phyloP scores from a whole-genome alignment of 2,888 invertebrate genomes.

The Hoplodrina ambigua region DNA sequence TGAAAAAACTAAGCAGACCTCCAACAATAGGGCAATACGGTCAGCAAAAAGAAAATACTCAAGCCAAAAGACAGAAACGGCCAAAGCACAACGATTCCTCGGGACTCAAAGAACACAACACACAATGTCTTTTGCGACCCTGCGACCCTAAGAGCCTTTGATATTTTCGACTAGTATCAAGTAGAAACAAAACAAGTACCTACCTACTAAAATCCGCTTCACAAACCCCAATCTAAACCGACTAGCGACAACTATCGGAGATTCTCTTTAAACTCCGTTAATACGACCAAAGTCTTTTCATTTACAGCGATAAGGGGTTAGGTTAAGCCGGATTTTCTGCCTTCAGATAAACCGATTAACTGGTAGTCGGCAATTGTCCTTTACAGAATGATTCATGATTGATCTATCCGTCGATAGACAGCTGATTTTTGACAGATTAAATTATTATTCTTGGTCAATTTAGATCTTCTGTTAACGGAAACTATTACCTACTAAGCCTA shows the following conservation, averaged over 20 bases:
- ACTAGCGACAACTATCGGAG: constrained; percentile 10
- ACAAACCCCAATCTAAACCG: neutral
- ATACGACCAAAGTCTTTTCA: constrained; percentile 3
- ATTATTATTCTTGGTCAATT: neutral
- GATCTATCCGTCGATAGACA: neutral
- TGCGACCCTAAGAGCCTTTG: no score
- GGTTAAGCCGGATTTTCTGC: constrained; percentile 38
- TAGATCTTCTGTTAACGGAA: no score
- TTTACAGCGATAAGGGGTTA: constrained; percentile 28
- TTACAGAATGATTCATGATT: neutral
- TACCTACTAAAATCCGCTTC: neutral
- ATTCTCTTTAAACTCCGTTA: constrained; percentile 23
- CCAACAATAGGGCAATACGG: no score
- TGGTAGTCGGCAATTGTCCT: constrained; percentile 24
- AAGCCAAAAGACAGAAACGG: no score
- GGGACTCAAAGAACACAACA: no score
- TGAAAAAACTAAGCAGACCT: no score
- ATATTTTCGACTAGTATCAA: neutral
- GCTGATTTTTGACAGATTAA: neutral
- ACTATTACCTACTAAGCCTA: no score
- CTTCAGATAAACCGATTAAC: constrained; percentile 57
- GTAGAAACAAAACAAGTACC: neutral
- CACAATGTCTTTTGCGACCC: no score
- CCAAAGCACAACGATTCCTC: no score
- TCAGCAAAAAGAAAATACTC: no score